Evolutionary conservation across 2,113 vertebrate species (phyloP), one percentile per base, ranked within the genome.

Genomic region (Elanus axillaris): DNA sequence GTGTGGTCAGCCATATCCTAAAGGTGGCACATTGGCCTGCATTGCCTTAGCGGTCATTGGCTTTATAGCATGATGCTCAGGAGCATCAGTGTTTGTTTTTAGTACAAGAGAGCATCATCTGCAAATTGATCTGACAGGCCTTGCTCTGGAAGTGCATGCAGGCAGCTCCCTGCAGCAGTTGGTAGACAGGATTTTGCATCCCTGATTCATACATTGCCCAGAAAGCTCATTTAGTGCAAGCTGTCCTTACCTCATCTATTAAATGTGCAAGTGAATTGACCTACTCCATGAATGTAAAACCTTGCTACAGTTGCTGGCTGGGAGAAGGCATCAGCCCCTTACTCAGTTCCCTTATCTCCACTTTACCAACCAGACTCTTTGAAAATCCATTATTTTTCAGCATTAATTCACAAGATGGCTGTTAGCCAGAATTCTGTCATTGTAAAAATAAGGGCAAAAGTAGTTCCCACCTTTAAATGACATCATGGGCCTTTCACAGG

Each of bases 231-330:
- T 93, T 88, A 90, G 79, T 32, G 66, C 86, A 88, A 69, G 66
- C 81, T 74, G 79, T 77, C 59, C 80, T 94, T 79, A 81, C 88
- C 91, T 95, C 94, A 94, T 82, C 83, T 90, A 88, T 94, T 96
- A 95, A 75, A 72, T 5, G 69, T 82, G 89, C 89, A 56, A 92
- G 84, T 31, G 77, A 91, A 91, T 62, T 88, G 95, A 92, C 86
- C 86, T 55, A 10, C 38, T 84, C 80, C 52, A 59, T 10, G 34
- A 59, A 52, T 1, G 2, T 50, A 86, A 81, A 84, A 56, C 72
- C 53, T 27, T 1, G 64, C 83, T 64, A 8, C 38, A 31, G 4
- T 21, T 76, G 62, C 89, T 93, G 96, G 50, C 87, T 53, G 66
- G 66, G 73, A 84, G 83, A 40, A 82, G 73, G 68, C 78, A 58